Evolutionary conservation across 2,888 invertebrate species (phyloP), one percentile per base, ranked within the genome.

Genomic region (Hecatera dysodea): DNA sequence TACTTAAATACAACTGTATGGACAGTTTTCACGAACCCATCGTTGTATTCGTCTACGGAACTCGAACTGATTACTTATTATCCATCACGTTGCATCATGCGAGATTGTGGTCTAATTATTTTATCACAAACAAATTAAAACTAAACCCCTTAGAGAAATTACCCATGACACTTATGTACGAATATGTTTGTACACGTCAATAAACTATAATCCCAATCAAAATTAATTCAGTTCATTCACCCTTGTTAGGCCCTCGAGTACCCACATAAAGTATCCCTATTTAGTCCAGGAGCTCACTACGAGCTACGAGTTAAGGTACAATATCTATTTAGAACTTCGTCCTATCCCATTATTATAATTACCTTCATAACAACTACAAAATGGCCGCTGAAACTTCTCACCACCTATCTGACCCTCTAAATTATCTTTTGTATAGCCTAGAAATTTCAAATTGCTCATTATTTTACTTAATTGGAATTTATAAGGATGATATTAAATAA

Each of bases 281-380:
- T 76, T 72, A 80, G 67, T 60, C 27, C 62, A 65, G 44, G 53
- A 64, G 66, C 50, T 65, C 27, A 70, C 50, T 56, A 42, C 46
- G 53, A 77, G 50, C 50, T 56, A 42, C 46, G 53, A 77, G 50
- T 76, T 69, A 69, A 63, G 22, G 44, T 64, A 67, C 59, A 27
- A 65, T 73, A 78, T 67, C 67, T 78, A 73, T 76, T 74, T 71
- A 71, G 67, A 67, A 75, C 53, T 79, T 69, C 11, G 62, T 53
- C 33, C 50, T 59, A 48, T 57, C 55, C 69, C 75, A 79, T 83
- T 82, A 84, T 84, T 72, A 71, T 84, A 75, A 83, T 77, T 68
- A 48, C 48, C 44, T 52, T 71, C 68, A 79, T 75, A 76, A 82
- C 72, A 72, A 77, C 75, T 75, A 77, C 71, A 71, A 62, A 69